Conservation (phyloP, 2,797 vertebrate genomes). For the Adrianichthys oophorus region DNA sequence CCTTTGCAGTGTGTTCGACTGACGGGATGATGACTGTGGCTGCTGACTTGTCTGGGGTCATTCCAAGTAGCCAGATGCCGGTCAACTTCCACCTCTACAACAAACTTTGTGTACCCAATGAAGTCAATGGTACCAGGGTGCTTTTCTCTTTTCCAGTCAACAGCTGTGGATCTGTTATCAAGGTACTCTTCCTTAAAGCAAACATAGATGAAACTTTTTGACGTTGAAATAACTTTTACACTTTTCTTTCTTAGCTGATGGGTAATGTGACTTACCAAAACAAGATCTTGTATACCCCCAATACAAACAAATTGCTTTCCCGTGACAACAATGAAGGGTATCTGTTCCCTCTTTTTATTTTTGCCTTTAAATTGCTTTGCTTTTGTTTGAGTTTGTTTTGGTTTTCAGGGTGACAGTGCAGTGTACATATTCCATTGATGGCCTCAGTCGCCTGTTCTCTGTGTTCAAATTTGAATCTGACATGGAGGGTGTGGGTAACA, state of each 20-base stretch:
- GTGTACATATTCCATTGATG: slow-evolving; percentile 74
- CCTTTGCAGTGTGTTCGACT: slow-evolving; percentile 74
- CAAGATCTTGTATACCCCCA: slow-evolving; percentile 60
- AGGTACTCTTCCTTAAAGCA: slow-evolving; percentile 35
- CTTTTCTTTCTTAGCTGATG: slow-evolving; percentile 53
- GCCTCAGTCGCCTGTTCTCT: slow-evolving; percentile 59
- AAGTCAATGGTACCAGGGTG: slow-evolving; percentile 58
- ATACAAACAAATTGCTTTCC: slow-evolving; percentile 20
- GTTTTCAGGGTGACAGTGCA: slow-evolving; percentile 65
- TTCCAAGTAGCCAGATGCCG: slow-evolving; percentile 52
- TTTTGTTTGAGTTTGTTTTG: neutral
- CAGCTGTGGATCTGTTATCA: slow-evolving; percentile 73
- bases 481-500: slow-evolving; percentile 37
- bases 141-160: slow-evolving; percentile 79
- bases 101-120: slow-evolving; percentile 68
- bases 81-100: slow-evolving; percentile 65
- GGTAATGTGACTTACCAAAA: slow-evolving; percentile 78
- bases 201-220: neutral
- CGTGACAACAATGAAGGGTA: slow-evolving; percentile 67
- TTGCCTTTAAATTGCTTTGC: neutral
- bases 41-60: slow-evolving; percentile 58
- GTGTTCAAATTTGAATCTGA: slow-evolving; percentile 56
- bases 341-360: neutral
- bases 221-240: neutral
- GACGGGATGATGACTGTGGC: slow-evolving; percentile 73